Conservation (phyloP, 1,140 invertebrate species). For the Meloidogyne exigua region DNA sequence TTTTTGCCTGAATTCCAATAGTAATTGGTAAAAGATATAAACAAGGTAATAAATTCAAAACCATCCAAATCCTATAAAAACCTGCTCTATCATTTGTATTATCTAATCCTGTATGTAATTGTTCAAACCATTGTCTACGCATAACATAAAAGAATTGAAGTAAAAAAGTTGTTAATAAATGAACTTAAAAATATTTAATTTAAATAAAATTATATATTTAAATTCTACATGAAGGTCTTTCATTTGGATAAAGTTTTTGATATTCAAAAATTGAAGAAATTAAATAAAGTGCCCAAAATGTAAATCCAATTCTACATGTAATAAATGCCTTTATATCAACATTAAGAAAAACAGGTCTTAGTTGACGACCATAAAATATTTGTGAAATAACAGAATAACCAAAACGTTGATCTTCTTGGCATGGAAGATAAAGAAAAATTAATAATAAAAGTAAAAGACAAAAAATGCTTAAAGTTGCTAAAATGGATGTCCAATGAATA, state of each 20-base stretch:
- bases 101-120: conserved; percentile 32
- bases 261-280: conserved; percentile 41
- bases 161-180: conserved; percentile 16
- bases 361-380: conserved; percentile 42
- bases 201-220: not conserved
- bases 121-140: conserved; percentile 39
- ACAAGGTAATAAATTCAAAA: conserved; percentile 45
- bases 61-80: conserved; percentile 50
- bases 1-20: conserved; percentile 22
- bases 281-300: conserved; percentile 44
- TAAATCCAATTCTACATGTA: conserved; percentile 35
- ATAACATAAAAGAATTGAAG: conserved; percentile 45
- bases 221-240: not conserved
- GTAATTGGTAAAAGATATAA: conserved; percentile 43
- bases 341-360: conserved; percentile 42
- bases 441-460: conserved; percentile 12
- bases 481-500: conserved; percentile 32
- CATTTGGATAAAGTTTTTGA: conserved; percentile 13
- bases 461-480: conserved; percentile 25
- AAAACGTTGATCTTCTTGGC: conserved; percentile 2
- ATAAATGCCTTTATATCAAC: conserved; percentile 49
- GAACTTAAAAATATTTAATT: conserved; percentile 3
- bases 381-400: conserved; percentile 36
- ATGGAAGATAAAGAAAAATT: conserved; percentile 4
- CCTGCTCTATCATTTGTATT: conserved; percentile 46